Evolutionary conservation across 2,888 invertebrate genomes (phyloP), one percentile per base, ranked within the genome.

Genomic region (Amphipoea oculea): DNA sequence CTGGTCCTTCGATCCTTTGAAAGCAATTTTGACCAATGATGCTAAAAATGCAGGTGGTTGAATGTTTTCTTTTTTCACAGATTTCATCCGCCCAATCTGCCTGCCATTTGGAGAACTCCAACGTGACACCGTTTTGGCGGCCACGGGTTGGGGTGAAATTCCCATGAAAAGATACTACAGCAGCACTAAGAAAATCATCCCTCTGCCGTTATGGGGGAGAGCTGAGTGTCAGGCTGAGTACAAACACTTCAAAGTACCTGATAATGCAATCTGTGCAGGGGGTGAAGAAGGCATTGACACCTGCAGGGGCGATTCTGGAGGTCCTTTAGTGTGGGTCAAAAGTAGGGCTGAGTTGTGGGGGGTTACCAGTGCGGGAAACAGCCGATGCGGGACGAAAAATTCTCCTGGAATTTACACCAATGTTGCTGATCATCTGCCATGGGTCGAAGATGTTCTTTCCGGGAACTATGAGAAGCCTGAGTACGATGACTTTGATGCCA

Each of bases 281-380:
- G 95, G 95, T 0, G 84, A 91, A 75, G 83, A 86, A 1, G 92
- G 90, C 0, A 78, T 93, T 0, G 95, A 95, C 42, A 94, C 94
- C 0, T 95, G 95, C 82, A 89, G 91, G 5, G 95, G 95, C 0
- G 95, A 95, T 77, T 95, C 95, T 0, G 95, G 95, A 0, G 95
- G 95, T 0, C 95, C 95, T 4, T 74, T 95, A 0, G 90, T 92
- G 4, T 91, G 91, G 86, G 66, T 89, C 17, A 89, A 87, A 23
- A 83, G 88, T 0, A 89, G 76, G 5, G 88, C 86, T 0, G 94
- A 94, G 60, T 69, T 95, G 0, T 92, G 92, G 88, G 95, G 95
- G 0, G 91, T 95, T 0, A 94, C 92, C 4, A 94, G 94, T 76
- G 87, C 91, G 0, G 95, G 95, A 0, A 91, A 89, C 9, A 80